These are phyloP conservation scores for Ypsolopha sequella DNA, from an alignment of 2,888 invertebrate species.

Conservation along the genomic window DNA sequence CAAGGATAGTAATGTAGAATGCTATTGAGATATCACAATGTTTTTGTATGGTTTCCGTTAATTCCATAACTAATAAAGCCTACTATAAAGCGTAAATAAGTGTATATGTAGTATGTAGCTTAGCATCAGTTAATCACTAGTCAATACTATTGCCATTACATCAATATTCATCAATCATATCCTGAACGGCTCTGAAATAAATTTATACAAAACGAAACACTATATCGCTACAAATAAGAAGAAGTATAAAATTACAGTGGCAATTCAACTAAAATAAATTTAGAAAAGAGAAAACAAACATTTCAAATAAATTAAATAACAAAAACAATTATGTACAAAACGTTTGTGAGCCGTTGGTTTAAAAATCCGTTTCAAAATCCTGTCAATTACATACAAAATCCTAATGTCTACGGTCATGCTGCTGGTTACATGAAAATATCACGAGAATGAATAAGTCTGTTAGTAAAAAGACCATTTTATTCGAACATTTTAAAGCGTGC, in stretches of 20 bases:
- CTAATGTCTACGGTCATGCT: conserved; percentile 21
- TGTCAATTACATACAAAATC: conserved; percentile 12
- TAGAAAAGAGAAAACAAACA: neutral
- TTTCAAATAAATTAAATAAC: conserved; percentile 1
- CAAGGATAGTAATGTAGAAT: neutral
- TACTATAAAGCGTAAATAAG: conserved; percentile 56
- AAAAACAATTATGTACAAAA: neutral
- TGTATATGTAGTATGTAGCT: conserved; percentile 8
- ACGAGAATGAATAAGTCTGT: conserved; percentile 54
- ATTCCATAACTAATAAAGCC: conserved; percentile 32
- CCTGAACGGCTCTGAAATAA: neutral
- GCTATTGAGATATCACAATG: neutral
- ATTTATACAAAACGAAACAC: neutral
- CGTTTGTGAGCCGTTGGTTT: conserved; percentile 1
- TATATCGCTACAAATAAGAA: too few species aligned
- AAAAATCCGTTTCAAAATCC: conserved; percentile 19
- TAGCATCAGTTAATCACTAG: neutral
- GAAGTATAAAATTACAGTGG: neutral
- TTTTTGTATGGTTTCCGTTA: neutral
- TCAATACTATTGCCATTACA: neutral
- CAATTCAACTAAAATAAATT: neutral
- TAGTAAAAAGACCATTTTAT: conserved; percentile 28
- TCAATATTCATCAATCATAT: neutral
- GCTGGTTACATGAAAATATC: conserved; percentile 60
- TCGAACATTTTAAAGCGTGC: conserved; percentile 53